Evolutionary conservation across 2,888 invertebrate species (phyloP).

Genomic region (Trachelus stipa): DNA sequence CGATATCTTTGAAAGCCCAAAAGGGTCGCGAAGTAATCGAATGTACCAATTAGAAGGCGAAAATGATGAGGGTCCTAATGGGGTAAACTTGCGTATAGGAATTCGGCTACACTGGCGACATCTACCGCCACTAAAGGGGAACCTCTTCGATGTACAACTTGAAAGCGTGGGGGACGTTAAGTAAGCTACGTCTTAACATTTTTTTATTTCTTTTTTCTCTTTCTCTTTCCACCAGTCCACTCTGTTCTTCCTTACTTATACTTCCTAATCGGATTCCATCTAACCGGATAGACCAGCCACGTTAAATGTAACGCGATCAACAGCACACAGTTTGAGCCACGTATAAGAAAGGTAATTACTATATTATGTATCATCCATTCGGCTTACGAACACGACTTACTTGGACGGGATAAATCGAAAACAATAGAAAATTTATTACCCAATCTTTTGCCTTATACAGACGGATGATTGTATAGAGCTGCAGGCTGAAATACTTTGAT

Average conservation of each 20-base stretch:
- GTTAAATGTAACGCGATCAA: neutral
- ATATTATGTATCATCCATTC: neutral
- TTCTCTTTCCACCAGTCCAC: neutral
- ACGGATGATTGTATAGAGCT: neutral
- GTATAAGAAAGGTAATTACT: neutral
- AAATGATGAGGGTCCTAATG: neutral
- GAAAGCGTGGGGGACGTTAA: neutral
- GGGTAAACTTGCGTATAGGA: neutral
- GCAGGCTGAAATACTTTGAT: neutral
- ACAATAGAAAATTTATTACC: neutral
- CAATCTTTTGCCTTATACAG: neutral
- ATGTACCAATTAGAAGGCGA: neutral
- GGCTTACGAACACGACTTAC: neutral
- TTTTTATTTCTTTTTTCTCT: conserved; percentile 1
- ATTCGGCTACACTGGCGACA: neutral
- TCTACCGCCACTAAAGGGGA: neutral
- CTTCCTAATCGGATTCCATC: neutral
- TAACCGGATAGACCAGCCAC: neutral
- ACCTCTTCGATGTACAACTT: neutral
- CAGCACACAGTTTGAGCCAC: neutral
- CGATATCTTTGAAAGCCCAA: neutral
- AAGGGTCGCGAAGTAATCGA: neutral
- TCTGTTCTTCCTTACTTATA: neutral
- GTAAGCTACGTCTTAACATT: neutral
- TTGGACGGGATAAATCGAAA: neutral